A percentile compares a stretch with the other conserved stretches of the same genome.
phyloP scores from a whole-genome alignment of 2,888 invertebrate genomes.

The Metalampra italica region DNA sequence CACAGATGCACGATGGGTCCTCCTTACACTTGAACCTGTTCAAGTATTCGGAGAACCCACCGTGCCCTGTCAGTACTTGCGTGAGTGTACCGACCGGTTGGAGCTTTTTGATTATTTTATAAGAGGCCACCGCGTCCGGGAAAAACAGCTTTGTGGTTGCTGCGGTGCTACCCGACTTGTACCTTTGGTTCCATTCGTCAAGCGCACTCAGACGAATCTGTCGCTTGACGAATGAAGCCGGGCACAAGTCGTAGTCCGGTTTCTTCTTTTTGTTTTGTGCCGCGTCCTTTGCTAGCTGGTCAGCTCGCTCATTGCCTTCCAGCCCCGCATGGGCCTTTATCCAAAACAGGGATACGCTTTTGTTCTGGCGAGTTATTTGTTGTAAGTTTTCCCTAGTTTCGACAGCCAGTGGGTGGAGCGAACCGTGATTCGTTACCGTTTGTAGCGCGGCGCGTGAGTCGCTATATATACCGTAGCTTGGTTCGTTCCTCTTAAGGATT shows the following conservation, averaged over 20 bases:
- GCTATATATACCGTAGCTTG: background rate
- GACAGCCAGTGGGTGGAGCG: background rate
- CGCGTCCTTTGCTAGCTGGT: conserved; percentile 9
- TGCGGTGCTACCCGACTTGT: background rate
- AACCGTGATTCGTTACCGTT: background rate
- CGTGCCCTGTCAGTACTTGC: background rate
- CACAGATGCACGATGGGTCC: background rate
- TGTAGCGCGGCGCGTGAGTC: conserved; percentile 2
- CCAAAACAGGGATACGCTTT: no score
- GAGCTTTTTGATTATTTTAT: background rate
- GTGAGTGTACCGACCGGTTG: background rate
- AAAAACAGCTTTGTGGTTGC: background rate
- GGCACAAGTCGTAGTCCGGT: background rate
- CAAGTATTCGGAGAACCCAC: background rate
- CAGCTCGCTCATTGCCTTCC: no score
- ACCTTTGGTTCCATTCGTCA: background rate
- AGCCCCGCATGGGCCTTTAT: no score
- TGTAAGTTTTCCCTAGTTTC: background rate
- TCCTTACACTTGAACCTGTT: no score
- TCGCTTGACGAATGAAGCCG: conserved; percentile 1
- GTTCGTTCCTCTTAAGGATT: background rate
- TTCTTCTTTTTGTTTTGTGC: background rate
- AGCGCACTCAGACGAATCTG: background rate
- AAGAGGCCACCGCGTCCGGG: background rate
- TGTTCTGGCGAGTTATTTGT: conserved; percentile 1